These are phyloP conservation scores for Himalopsyche tibetana DNA, from an alignment of 2,888 invertebrate genomes.

Conservation along the genomic window DNA sequence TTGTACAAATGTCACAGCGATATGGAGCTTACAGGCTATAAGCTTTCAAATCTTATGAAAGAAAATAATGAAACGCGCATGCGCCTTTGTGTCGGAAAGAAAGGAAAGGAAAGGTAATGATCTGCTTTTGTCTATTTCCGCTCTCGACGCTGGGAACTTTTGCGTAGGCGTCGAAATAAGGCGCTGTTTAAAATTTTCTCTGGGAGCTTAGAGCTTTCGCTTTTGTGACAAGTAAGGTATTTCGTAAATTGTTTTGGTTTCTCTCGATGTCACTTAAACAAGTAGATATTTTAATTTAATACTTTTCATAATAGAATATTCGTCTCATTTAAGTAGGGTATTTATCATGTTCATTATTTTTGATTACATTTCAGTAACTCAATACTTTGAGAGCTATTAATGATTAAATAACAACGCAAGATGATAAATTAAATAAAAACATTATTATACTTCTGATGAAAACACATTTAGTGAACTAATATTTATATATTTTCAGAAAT, in stretches of 20 bases:
- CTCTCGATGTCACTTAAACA: neutral
- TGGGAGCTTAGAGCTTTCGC: neutral
- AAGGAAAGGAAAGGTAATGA: conserved; percentile 41
- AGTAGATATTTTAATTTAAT: neutral
- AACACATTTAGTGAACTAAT: too few species aligned
- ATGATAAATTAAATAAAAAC: too few species aligned
- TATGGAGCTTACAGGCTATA: neutral
- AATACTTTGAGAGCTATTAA: too few species aligned
- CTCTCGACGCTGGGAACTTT: conserved; percentile 8
- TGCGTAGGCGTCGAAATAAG: conserved; percentile 34
- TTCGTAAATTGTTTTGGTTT: conserved; percentile 11
- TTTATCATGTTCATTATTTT: too few species aligned
- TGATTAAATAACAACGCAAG: too few species aligned
- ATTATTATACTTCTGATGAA: too few species aligned
- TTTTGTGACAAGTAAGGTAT: conserved; percentile 23
- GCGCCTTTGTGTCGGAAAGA: conserved; percentile 1
- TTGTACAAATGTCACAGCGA: conserved; percentile 4
- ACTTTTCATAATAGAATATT: neutral
- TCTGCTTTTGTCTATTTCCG: conserved; percentile 43
- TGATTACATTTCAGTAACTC: too few species aligned
- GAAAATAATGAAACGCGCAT: conserved; percentile 35
- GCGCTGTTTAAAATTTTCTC: conserved; percentile 33
- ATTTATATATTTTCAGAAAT: too few species aligned
- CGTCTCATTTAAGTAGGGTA: too few species aligned
- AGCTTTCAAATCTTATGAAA: conserved; percentile 4